Base-by-base conservation (phyloP, 2,797 vertebrate species). In the Potorous gilbertii region DNA sequence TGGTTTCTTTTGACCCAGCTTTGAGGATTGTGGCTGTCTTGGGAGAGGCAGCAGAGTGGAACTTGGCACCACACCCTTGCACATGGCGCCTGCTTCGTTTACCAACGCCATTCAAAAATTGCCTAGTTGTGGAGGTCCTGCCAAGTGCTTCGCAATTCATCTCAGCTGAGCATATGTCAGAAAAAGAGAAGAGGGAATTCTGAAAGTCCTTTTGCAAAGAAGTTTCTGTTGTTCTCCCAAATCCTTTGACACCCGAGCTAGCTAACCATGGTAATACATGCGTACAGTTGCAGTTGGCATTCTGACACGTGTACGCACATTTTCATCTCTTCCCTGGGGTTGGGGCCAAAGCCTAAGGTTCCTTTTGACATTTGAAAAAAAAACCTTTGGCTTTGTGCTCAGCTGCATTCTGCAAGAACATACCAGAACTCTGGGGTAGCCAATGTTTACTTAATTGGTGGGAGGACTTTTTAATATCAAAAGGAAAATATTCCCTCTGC, bases 381-480 rank as follows among this genome's bases (percentile, higher is more conserved):
- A 97, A 98, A 92, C 52, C 94, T 97, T 95, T 98, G 97, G 96
- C 95, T 98, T 96, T 96, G 94, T 95, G 91, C 93, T 97, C 95
- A 59, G 29, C 93, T 93, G 90, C 92, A 96, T 97, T 98, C 97
- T 97, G 97, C 96, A 98, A 97, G 96, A 97, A 66, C 97, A 96
- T 92, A 95, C 96, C 94, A 97, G 62, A 90, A 93, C 92, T 96
- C 97, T n/a, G 94, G 95, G 95, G 93, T 91, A 96, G 97, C 95
- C 97, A 96, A 62, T 98, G 96, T 98, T 98, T 97, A 96, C 96
- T 98, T 96, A 97, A 92, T 97, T 98, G 98, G 94, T 18, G 55
- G 97, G 96, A 97, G 91, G 95, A 98, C 56, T 96, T 98, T 98
- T 98, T 97, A 98, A 97, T 98, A 98, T 98, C 96, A 98, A 96